Evolutionary conservation across 2,888 invertebrate species (phyloP).

Genomic region (Pristionchus maxplancki): DNA sequence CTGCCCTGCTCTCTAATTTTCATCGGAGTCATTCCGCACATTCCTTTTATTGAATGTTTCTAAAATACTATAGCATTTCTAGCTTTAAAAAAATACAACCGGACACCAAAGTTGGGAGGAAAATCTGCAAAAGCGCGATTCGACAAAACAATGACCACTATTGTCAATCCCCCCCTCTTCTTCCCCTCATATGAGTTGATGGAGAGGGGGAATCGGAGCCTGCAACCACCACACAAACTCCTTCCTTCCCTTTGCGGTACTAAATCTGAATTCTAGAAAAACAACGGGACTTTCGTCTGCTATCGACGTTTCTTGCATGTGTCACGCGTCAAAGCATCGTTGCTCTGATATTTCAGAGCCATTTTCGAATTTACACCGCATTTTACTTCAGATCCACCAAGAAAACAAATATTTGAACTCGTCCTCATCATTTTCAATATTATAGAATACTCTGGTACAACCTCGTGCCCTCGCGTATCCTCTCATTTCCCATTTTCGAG

Average conservation of each 20-base stretch:
- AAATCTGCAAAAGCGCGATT: background rate
- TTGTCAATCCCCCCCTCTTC: background rate
- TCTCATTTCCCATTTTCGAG: constrained; percentile 5
- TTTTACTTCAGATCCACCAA: no score
- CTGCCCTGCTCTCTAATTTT: background rate
- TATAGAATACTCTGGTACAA: background rate
- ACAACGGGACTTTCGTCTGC: background rate
- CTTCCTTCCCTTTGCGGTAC: background rate
- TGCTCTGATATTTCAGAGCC: background rate
- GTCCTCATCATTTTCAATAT: background rate
- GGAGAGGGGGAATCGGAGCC: background rate
- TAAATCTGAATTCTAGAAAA: background rate
- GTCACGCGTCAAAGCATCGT: background rate
- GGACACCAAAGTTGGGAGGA: background rate
- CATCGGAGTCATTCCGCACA: background rate
- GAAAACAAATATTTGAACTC: background rate
- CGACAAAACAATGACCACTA: constrained; percentile 39
- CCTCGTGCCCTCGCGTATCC: background rate
- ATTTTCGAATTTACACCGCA: background rate
- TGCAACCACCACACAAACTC: background rate
- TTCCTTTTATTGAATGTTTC: background rate
- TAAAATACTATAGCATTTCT: background rate
- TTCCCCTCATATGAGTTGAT: constrained; percentile 18
- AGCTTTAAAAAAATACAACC: background rate
- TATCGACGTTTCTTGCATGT: background rate